These are phyloP conservation scores for Loriculus beryllinus DNA, from an alignment of 2,797 vertebrate genomes.

Conservation along the genomic window DNA sequence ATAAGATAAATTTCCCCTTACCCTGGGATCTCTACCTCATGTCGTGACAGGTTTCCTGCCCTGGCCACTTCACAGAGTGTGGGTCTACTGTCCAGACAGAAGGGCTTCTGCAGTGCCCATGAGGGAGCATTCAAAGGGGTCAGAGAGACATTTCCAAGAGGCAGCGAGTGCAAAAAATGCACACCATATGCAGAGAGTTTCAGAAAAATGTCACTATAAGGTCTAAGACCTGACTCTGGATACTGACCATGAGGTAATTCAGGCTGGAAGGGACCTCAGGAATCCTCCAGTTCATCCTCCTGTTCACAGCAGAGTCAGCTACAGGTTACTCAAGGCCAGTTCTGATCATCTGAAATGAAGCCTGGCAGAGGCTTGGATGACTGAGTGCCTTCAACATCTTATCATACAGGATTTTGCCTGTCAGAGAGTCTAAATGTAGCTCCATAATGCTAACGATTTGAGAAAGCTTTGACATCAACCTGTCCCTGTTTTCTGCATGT, in stretches of 20 bases:
- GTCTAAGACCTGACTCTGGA: neutral
- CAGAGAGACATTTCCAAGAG: neutral
- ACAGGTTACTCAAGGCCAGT: neutral
- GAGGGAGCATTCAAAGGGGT: neutral
- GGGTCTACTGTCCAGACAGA: neutral
- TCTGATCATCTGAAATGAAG: neutral
- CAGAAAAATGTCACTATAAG: neutral
- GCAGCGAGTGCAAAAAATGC: neutral
- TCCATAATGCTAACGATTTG: neutral
- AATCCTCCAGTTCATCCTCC: neutral
- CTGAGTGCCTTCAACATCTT: neutral
- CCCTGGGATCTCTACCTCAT: neutral
- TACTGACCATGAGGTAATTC: neutral
- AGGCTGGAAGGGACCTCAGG: neutral
- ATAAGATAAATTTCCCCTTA: neutral
- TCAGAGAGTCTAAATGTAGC: neutral
- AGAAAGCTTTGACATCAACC: neutral
- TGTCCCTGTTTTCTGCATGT: neutral
- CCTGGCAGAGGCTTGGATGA: neutral
- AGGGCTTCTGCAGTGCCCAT: neutral
- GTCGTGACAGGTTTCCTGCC: neutral
- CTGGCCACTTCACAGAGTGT: fast-evolving
- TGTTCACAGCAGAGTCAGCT: neutral
- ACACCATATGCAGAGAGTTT: neutral
- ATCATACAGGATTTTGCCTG: neutral